A percentile compares a stretch with the other conserved stretches of the same genome.
phyloP scores from a whole-genome alignment of 2,888 invertebrate species.

The Sthenelais limicola region DNA sequence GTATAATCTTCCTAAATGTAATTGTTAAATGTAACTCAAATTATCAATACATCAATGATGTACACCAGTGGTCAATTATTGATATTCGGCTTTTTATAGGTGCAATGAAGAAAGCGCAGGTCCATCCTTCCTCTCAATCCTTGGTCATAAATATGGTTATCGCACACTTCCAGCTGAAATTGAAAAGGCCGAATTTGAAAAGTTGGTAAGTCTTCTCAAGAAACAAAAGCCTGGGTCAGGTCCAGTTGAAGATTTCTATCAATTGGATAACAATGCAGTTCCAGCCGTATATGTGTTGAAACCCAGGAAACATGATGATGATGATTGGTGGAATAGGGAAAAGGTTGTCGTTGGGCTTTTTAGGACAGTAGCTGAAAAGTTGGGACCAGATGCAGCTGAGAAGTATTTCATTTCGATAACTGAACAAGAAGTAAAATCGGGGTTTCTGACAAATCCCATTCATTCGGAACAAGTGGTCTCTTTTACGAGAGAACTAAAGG shows the following conservation, averaged over 20 bases:
- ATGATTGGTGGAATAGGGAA: conserved; percentile 45
- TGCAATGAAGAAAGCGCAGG: conserved; percentile 47
- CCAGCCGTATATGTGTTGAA: conserved; percentile 45
- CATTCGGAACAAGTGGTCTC: conserved; percentile 12
- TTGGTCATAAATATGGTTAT: conserved; percentile 50
- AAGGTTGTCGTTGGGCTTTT: conserved; percentile 37
- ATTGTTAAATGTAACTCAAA: no score
- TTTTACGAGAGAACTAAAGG: conserved; percentile 5
- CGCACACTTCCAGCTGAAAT: conserved; percentile 46
- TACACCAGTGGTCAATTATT: no score
- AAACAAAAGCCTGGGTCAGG: conserved; percentile 15
- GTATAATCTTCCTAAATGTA: no score
- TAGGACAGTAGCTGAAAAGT: conserved; percentile 19
- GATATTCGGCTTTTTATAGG: conserved; percentile 25
- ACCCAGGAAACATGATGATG: conserved; percentile 37
- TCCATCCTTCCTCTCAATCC: conserved; percentile 46
- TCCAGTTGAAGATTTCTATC: conserved; percentile 33
- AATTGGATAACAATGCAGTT: conserved; percentile 43
- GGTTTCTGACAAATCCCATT: conserved; percentile 40
- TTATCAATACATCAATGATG: no score
- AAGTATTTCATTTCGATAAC: conserved; percentile 55
- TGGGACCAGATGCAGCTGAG: conserved; percentile 30
- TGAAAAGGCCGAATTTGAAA: conserved; percentile 41
- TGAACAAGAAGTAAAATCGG: conserved; percentile 48
- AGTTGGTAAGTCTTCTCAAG: conserved; percentile 13